Conservation (phyloP, 2,113 vertebrate species). For the Corythaixoides concolor region DNA sequence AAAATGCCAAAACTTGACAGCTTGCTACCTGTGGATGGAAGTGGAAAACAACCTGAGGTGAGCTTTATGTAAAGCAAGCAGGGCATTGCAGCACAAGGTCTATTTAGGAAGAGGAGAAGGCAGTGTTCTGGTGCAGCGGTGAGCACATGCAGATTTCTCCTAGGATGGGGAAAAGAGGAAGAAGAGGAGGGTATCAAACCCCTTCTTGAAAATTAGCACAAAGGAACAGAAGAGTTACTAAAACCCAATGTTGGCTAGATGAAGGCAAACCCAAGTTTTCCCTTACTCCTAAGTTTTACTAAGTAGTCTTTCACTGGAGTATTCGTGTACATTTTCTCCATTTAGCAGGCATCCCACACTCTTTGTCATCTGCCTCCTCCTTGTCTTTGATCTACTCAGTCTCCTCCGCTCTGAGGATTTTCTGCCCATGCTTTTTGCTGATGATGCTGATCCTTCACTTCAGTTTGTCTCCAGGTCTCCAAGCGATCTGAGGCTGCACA, state of each 20-base stretch:
- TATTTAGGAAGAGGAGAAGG: not conserved
- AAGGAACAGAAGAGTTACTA: not conserved
- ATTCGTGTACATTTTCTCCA: not conserved
- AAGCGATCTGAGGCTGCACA: not conserved
- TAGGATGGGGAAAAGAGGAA: not conserved
- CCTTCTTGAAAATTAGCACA: not conserved
- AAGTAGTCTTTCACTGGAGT: not conserved
- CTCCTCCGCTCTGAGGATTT: not conserved
- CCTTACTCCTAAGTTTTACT: not conserved
- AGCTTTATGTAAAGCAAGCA: slow-evolving; percentile 18
- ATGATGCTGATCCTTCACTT: not conserved
- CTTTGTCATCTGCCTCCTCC: not conserved
- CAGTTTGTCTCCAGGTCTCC: not conserved
- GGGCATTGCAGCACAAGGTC: not conserved
- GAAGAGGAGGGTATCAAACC: not conserved
- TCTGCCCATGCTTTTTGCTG: not conserved
- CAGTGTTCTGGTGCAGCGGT: not conserved
- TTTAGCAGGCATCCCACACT: not conserved
- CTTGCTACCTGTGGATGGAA: not conserved
- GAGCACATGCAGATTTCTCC: not conserved
- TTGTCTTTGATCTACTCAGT: not conserved
- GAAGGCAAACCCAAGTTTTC: not conserved
- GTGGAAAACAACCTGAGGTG: not conserved
- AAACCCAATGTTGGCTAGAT: not conserved
- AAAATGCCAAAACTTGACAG: slow-evolving; percentile 10